Base-by-base conservation (phyloP, 1,140 invertebrate species). In the Cydia strobilella region DNA sequence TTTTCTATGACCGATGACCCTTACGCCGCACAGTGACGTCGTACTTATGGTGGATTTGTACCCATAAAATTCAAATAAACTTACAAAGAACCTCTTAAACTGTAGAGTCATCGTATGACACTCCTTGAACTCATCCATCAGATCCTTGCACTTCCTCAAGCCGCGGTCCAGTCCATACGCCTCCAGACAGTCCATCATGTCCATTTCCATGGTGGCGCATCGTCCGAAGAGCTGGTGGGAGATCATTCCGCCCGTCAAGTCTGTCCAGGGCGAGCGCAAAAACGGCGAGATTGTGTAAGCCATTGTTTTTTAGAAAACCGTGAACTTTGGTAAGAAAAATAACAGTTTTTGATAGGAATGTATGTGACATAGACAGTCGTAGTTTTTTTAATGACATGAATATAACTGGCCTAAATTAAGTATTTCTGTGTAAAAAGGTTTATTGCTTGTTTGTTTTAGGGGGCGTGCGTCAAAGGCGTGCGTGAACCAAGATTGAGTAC, bases 121-220 rank as follows among this genome's bases (percentile, higher is more conserved):
- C 86, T 96, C 96, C 66, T 88, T 80, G 54, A 95, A 94, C 86
- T 96, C 96, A 1, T 93, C 90, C 5, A 96, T 90, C 2, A 95
- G 88, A 69, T 91, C 84, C 10, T 85, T 72, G 77, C 96, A 96
- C 77, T 94, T 93, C 7, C 82, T 76, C 20, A 89, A 51, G 0
- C 93, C 94, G 35, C 88, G 87, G n/a, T 94, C 91, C 5, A 94
- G 75, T 9, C 96, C 96, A 80, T 97, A 96, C 2, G 95, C 95
- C 82, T 96, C 95, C 3, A 96, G 73, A 84, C 96, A 96, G 75
- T 96, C 94, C 80, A 95, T 94, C 66, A 94, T 89, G 45, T 93
- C 87, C 88, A 96, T 86, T 86, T 96, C 96, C 79, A 95, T 92
- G 54, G 93, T 86, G 3, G 89, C 93, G 87, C 96, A 96, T 18